phyloP scores from a whole-genome alignment of 2,797 vertebrate genomes.

The Pteronotus mesoamericanus region DNA sequence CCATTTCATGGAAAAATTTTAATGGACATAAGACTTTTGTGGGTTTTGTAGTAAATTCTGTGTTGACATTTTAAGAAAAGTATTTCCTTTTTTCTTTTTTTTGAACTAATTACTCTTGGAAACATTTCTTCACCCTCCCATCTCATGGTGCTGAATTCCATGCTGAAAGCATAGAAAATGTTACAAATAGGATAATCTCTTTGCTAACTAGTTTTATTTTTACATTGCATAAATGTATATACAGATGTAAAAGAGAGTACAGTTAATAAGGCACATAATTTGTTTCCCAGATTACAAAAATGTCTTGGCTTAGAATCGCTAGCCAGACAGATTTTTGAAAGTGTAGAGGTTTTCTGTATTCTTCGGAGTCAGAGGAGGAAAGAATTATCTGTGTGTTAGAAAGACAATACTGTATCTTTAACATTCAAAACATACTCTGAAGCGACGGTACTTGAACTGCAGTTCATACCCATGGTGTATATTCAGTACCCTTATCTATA shows the following conservation, averaged over 20 bases:
- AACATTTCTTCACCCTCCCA: background rate
- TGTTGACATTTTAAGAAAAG: background rate
- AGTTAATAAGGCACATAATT: background rate
- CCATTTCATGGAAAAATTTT: background rate
- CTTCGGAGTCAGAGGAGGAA: background rate
- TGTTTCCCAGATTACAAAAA: background rate
- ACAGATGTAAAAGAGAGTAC: background rate
- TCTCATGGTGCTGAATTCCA: background rate
- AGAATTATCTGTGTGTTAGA: background rate
- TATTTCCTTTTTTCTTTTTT: background rate
- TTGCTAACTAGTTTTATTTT: background rate
- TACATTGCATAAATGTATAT: background rate
- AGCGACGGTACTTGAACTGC: background rate
- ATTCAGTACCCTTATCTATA: background rate
- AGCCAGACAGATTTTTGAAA: conserved; percentile 5
- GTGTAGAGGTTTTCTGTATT: background rate
- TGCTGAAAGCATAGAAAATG: background rate
- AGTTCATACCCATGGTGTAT: background rate
- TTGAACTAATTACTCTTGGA: background rate
- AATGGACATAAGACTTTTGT: background rate
- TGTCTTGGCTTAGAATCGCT: background rate
- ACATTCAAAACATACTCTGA: conserved; percentile 7
- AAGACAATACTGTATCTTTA: background rate
- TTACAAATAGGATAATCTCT: background rate
- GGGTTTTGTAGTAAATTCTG: background rate